Percentiles rank a stretch among this genome's conserved stretches.
phyloP scores from a whole-genome alignment of 2,797 vertebrate species.

The Brachymystax lenok region DNA sequence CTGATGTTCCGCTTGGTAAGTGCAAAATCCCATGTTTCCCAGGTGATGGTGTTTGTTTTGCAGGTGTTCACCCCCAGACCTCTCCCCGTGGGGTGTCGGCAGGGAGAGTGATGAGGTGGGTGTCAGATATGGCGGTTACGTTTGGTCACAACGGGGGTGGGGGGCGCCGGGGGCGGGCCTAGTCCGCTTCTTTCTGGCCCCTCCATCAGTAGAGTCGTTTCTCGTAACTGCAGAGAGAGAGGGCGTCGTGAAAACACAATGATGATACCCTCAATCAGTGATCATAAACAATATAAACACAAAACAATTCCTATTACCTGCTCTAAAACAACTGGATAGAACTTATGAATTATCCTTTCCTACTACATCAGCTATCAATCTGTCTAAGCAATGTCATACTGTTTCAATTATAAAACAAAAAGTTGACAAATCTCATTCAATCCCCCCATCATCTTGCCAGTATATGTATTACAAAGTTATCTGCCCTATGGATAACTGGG shows the following conservation, averaged over 20 bases:
- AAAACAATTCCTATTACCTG: neutral
- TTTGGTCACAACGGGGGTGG: conserved; percentile 70
- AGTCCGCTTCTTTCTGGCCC: conserved; percentile 38
- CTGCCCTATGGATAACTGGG: neutral
- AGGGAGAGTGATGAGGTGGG: neutral
- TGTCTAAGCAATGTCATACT: neutral
- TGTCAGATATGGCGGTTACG: conserved; percentile 60
- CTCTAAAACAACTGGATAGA: neutral
- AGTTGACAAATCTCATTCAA: neutral
- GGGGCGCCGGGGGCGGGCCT: conserved; percentile 47
- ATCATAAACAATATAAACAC: neutral
- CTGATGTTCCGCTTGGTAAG: conserved; percentile 63
- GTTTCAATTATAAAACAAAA: conserved; percentile 37
- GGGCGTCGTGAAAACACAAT: neutral
- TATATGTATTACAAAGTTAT: neutral
- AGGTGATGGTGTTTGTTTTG: conserved; percentile 33
- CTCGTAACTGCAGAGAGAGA: conserved; percentile 79
- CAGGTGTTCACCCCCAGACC: conserved; percentile 15
- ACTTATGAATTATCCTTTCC: neutral
- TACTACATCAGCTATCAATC: conserved; percentile 40
- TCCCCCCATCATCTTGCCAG: neutral
- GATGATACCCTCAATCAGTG: neutral
- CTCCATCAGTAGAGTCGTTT: conserved; percentile 88
- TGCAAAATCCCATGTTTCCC: conserved; percentile 56
- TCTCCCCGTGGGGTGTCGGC: neutral